These are phyloP conservation scores for Chrysaora quinquecirrha DNA, from an alignment of 30 jellyfish, hydroid and myxozoan species.

Conservation along the genomic window DNA sequence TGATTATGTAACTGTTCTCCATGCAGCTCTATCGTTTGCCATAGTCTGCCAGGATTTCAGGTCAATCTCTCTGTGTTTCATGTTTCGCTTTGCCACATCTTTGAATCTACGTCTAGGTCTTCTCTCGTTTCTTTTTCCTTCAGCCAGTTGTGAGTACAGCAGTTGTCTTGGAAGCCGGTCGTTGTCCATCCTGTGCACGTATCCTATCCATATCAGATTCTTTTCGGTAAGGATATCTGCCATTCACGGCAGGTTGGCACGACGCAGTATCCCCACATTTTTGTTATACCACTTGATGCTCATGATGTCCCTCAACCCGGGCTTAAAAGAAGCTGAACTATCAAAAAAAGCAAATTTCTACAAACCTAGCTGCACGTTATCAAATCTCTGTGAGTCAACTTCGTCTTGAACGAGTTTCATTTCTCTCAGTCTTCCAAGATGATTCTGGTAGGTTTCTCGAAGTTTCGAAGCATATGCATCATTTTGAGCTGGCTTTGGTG, in stretches of 20 bases:
- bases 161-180: neutral
- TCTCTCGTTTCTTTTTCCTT: neutral
- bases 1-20: too few relatives aligned
- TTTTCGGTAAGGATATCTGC: neutral
- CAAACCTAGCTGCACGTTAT: slow-evolving; percentile 82
- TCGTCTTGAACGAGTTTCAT: slow-evolving; percentile 70
- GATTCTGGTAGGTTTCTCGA: slow-evolving; percentile 85
- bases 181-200: neutral
- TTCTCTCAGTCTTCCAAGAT: slow-evolving; percentile 72
- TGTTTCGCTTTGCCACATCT: too few relatives aligned
- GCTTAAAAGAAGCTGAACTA: too few relatives aligned
- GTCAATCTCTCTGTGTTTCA: too few relatives aligned
- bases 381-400: slow-evolving; percentile 72
- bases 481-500: slow-evolving; percentile 56
- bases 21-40: too few relatives aligned
- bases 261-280: neutral
- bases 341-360: too few relatives aligned
- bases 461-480: slow-evolving; percentile 85
- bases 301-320: too few relatives aligned
- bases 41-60: too few relatives aligned
- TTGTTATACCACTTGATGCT: too few relatives aligned
- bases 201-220: neutral
- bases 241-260: neutral
- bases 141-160: neutral
- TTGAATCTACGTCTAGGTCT: neutral